Evolutionary conservation across 2,797 vertebrate genomes (phyloP).

Genomic region (Channallabes apus): DNA sequence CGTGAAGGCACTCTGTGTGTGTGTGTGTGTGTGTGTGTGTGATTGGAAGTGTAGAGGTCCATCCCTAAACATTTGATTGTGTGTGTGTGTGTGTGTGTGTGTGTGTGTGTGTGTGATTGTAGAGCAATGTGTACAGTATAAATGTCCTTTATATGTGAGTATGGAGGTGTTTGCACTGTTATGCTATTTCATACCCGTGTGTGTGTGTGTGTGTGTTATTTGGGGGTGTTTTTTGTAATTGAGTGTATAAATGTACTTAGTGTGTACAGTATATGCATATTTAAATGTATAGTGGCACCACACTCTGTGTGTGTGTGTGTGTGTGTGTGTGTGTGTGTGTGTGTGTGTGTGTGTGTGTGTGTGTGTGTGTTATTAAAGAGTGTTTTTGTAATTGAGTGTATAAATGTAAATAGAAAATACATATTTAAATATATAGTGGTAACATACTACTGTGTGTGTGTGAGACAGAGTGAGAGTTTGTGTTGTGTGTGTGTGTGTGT

Average conservation of each 20-base stretch:
- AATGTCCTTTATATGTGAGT: too few species aligned
- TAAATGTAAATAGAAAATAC: not conserved
- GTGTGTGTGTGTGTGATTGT: not conserved
- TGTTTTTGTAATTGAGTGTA: too few species aligned
- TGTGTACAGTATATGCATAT: conserved; percentile 1
- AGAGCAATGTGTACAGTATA: too few species aligned
- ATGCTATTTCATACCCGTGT: too few species aligned
- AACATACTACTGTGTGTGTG: not conserved
- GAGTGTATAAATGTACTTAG: not conserved
- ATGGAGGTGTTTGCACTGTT: too few species aligned
- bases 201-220: not conserved
- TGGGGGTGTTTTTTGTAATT: too few species aligned
- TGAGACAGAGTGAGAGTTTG: not conserved
- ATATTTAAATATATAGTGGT: conserved; percentile 4
- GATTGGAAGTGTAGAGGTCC: not conserved
- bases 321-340: not conserved
- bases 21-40: conserved; percentile 35
- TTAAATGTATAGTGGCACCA: conserved; percentile 4
- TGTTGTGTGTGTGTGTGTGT: not conserved
- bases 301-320: not conserved
- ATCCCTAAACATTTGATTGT: not conserved
- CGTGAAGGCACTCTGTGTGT: not conserved
- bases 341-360: too few species aligned
- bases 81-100: conserved; percentile 8
- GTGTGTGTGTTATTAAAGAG: too few species aligned